Base-by-base conservation (phyloP, 2,888 invertebrate genomes). In the Ectemnius continuus region DNA sequence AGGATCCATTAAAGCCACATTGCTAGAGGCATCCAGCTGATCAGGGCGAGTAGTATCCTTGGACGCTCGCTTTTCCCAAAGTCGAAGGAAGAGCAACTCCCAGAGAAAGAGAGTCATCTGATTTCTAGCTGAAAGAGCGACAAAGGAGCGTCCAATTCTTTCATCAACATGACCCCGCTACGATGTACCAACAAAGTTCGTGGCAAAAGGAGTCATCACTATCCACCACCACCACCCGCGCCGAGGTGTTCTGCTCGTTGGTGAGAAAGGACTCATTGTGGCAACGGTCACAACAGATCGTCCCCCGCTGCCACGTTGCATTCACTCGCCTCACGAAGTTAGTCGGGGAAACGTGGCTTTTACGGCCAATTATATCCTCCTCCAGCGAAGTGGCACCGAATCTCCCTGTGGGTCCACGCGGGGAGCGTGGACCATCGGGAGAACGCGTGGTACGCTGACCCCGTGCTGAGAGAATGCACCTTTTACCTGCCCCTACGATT, bases 201-300 rank as follows among this genome's bases (percentile, higher is more conserved):
- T 70, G 76, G 64, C 63, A 76, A 69, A 83, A 79, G 83, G 72
- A 83, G 83, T 82, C 82, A 83, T 82, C 82, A 74, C 68, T 58
- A 58, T 59, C 36, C 52, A 36, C 67, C 60, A 28, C 26, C 72
- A 58, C 76, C 82, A 76, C 76, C 80, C 68, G 81, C 73, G 26
- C 77, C 76, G 71, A 66, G 36, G 67, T 72, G 73, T 76, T 67
- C 79, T 75, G 81, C 78, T 82, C 67, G 61, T 60, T 68, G 63
- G 71, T 78, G 70, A 36, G 36, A 78, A 81, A 70, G 84, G 82
- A 73, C 81, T 84, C 83, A 87, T 89, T 89, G 88, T 89, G 83
- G 82, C 75, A 65, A 75, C 80, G 84, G 84, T 89, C 86, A 87
- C 87, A 88, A 89, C 87, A 86, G 84, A 80, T 78, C 83, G 84